Conservation (phyloP, 2,113 vertebrate genomes). For the Trichechus manatus region DNA sequence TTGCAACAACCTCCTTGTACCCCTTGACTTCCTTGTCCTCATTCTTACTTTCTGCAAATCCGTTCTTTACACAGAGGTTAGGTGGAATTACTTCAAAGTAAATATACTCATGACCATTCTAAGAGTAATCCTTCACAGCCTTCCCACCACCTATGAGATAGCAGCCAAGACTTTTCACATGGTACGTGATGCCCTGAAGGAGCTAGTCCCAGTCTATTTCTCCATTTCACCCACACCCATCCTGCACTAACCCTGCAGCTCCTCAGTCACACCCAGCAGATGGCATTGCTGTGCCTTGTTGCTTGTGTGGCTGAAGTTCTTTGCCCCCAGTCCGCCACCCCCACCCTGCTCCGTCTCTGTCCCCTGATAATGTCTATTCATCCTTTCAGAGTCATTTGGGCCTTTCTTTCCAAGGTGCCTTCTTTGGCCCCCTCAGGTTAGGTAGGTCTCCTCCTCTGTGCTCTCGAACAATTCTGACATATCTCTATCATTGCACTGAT, state of each 20-base stretch:
- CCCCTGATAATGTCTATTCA: neutral
- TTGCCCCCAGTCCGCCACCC: neutral
- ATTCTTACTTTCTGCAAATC: slow-evolving; percentile 28
- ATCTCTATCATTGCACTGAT: neutral
- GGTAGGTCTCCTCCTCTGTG: neutral
- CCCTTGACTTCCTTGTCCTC: neutral
- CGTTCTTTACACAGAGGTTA: neutral
- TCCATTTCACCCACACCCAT: neutral
- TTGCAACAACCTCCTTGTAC: neutral
- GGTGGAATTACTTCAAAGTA: slow-evolving; percentile 40
- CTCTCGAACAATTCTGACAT: neutral
- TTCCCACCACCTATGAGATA: neutral
- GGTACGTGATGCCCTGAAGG: neutral
- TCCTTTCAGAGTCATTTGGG: neutral
- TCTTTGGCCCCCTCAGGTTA: neutral
- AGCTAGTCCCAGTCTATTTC: neutral
- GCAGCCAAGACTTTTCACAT: neutral
- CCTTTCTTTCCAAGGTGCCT: neutral
- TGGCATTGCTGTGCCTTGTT: neutral
- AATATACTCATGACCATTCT: neutral
- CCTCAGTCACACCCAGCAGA: neutral
- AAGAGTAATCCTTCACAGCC: neutral
- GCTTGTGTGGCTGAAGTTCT: neutral
- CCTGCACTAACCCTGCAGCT: neutral
- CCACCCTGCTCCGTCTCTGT: neutral